A percentile compares a stretch with the other conserved stretches of the same genome.
Conservation (phyloP, 92 coral and sea anemone genomes). For the Diadumene lineata region DNA sequence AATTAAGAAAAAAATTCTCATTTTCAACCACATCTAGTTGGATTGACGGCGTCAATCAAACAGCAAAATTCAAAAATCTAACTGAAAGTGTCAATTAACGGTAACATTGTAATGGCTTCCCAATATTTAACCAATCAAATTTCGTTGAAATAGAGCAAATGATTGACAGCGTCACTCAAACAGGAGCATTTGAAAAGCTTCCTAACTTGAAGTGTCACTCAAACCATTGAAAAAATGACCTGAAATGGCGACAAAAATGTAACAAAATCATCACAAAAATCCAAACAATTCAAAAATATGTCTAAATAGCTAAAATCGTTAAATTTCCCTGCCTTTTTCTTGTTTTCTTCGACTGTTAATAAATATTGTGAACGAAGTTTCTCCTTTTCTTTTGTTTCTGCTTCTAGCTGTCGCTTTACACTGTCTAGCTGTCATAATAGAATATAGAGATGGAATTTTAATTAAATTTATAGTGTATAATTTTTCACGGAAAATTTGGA, state of each 20-base stretch:
- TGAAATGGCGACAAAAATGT: no score
- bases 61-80: not conserved
- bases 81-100: not conserved
- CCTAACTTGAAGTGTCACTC: not conserved
- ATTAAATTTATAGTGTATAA: not conserved
- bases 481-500: not conserved
- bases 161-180: not conserved
- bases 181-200: not conserved
- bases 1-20: no score
- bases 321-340: conserved; percentile 55
- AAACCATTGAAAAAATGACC: not conserved
- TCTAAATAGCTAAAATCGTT: not conserved
- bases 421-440: conserved; percentile 49
- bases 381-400: conserved; percentile 64
- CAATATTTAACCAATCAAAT: not conserved
- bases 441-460: not conserved
- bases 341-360: conserved; percentile 70
- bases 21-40: no score
- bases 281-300: no score
- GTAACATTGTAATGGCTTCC: not conserved
- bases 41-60: no score
- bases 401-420: conserved; percentile 73
- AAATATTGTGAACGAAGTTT: conserved; percentile 61
- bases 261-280: no score
- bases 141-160: not conserved